Evolutionary conservation across 2,888 invertebrate genomes (phyloP), one percentile per base, ranked within the genome.

Genomic region (Rhagonycha fulva): DNA sequence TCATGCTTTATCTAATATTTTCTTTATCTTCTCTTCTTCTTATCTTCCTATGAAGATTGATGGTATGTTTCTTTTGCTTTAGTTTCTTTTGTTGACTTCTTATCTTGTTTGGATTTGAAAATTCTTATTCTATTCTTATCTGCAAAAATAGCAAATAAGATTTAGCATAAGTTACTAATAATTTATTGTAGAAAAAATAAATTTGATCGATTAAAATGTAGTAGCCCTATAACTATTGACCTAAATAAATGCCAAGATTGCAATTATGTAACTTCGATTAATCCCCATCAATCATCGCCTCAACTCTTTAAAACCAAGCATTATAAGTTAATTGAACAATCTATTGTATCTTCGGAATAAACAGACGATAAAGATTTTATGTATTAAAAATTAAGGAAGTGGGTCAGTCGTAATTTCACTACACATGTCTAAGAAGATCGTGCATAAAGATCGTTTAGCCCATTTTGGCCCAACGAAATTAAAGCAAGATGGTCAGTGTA

Each of bases 371-470:
- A 66, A 26, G n/a, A n/a, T 24, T 66, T 24, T 23, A 66, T 23
- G n/a, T 23, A 9, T 66, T 23, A 24, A n/a, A 66, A 66, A 66
- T 66, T 66, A 24, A 66, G 19, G 63, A 63, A 63, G 63, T 63
- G 24, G 63, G 63, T 63, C 24, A 63, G 12, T 62, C 9, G 23
- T 62, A 62, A 23, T 63, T 23, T 12, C n/a, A 5, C 0, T 24
- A 14, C 63, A 62, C 23, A 24, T 24, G 24, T 24, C 14, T 66
- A 66, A 24, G 12, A 63, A n/a, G 24, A 63, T 78, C 74, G 78
- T 75, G 68, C 75, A 78, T 70, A n/a, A 12, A 24, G 23, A 9
- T 63, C 0, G 12, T 62, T 9, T 74, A 74, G 75, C 69, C 74
- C 72, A 74, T 71, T 74, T 66, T 73, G 30, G 26, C 62, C 62